Evolutionary conservation across 1,140 invertebrate species (phyloP), one percentile per base, ranked within the genome.

Genomic region (Gryon sp.): DNA sequence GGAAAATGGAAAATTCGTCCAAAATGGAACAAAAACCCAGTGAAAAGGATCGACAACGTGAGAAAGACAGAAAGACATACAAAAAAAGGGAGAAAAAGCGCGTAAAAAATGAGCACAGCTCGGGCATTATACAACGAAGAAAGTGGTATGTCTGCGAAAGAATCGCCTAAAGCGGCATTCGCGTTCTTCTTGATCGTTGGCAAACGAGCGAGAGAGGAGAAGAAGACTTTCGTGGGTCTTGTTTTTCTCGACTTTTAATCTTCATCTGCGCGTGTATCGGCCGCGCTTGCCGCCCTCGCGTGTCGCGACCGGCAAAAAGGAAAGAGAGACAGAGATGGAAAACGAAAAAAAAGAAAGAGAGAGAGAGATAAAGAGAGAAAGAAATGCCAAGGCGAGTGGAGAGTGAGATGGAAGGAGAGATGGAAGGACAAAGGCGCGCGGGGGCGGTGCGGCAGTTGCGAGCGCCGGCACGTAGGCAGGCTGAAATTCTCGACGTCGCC

Each of bases 161-260:
- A 65, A 65, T 65, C 32, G 69, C 59, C 59, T 36, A 60, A 66
- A 74, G 52, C 60, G 60, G 60, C 26, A 59, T 22, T 65, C 41
- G 69, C 59, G 69, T 41, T 53, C 48, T 43, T 28, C 34, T 22
- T 24, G 30, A 6, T 15, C 38, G 20, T 24, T 34, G 36, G 41
- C 40, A 55, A 63, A 59, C 41, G 52, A 69, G 43, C 65, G 70
- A 52, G 55, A 65, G 55, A 53, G 1, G 60, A 34, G 70, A 46
- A 65, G 55, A 53, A 1, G 60, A 34, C 60, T 74, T 74, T 75
- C 72, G 72, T 75, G 72, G 55, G 46, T 68, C 62, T 65, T 60
- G 65, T 74, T 59, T 74, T 74, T 74, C 66, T 74, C 70, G 65
- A 66, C 70, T 74, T 74, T 74, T 65, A 74, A 65, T 74, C 69